Percentiles rank a stretch among this genome's conserved stretches.
Evolutionary conservation across 2,797 vertebrate genomes (phyloP).

Genomic region (Spizella passerina): DNA sequence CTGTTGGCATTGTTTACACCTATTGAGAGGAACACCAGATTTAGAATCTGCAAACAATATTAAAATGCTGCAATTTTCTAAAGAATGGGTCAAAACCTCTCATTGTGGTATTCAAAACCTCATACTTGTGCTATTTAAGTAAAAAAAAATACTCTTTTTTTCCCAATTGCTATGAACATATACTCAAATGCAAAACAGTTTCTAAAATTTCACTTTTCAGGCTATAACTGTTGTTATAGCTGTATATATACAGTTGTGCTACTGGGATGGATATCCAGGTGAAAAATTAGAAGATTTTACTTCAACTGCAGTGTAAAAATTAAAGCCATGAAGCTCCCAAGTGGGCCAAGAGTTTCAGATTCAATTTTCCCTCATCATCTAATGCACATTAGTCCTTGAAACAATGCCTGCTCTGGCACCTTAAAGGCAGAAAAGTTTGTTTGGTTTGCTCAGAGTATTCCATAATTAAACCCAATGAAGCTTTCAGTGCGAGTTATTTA

Average conservation of each 20-base stretch:
- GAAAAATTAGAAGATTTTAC: background rate
- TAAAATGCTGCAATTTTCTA: background rate
- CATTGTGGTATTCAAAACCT: background rate
- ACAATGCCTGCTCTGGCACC: background rate
- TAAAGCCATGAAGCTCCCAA: background rate
- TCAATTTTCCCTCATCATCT: background rate
- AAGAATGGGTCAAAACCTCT: background rate
- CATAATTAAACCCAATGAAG: conserved; percentile 26
- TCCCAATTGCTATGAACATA: background rate
- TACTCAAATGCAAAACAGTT: background rate
- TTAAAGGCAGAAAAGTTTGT: background rate
- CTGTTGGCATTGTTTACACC: background rate
- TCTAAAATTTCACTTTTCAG: background rate
- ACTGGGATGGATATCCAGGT: background rate
- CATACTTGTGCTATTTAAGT: background rate
- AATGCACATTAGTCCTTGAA: background rate
- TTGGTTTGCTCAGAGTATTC: background rate
- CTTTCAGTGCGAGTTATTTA: background rate
- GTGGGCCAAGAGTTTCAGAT: background rate
- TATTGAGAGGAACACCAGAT: background rate
- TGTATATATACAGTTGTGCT: background rate
- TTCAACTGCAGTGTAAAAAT: background rate
- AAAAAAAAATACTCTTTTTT: background rate
- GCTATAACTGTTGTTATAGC: background rate
- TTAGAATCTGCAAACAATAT: background rate